These are phyloP conservation scores for Pachycephus smyrnensis DNA, from an alignment of 2,888 invertebrate genomes.

Conservation along the genomic window DNA sequence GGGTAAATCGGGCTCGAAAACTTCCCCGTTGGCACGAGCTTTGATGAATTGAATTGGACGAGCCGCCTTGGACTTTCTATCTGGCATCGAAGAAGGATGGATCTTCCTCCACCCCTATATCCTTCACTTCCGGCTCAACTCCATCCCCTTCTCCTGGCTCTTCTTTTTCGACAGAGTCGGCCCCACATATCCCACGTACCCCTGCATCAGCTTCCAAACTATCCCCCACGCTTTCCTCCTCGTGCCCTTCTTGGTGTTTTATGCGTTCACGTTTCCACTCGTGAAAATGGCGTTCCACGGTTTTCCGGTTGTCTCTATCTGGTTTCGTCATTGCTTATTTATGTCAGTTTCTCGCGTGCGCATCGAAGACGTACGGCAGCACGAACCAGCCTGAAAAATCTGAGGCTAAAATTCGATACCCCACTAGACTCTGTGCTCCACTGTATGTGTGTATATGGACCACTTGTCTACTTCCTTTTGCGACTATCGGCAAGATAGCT, in stretches of 20 bases:
- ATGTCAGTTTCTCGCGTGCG: neutral
- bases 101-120: neutral
- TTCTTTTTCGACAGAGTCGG: neutral
- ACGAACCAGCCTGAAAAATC: neutral
- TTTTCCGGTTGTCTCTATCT: slow-evolving; percentile 12
- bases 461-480: neutral
- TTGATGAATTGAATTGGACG: slow-evolving; percentile 16
- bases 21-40: slow-evolving; percentile 12
- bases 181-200: neutral
- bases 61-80: slow-evolving; percentile 1
- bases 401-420: neutral
- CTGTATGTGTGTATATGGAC: neutral
- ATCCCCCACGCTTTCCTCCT: slow-evolving; percentile 18
- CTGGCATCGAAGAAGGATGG: neutral
- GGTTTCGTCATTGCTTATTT: slow-evolving; percentile 18
- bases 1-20: neutral
- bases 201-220: slow-evolving; percentile 1
- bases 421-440: neutral
- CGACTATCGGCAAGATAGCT: slow-evolving; percentile 18
- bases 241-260: slow-evolving; percentile 6
- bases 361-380: neutral
- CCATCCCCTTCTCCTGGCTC: neutral
- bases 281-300: slow-evolving; percentile 8
- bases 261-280: slow-evolving; percentile 8
- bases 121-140: neutral